Evolutionary conservation across 2,113 vertebrate genomes (phyloP).

Genomic region (Mustela nigripes): DNA sequence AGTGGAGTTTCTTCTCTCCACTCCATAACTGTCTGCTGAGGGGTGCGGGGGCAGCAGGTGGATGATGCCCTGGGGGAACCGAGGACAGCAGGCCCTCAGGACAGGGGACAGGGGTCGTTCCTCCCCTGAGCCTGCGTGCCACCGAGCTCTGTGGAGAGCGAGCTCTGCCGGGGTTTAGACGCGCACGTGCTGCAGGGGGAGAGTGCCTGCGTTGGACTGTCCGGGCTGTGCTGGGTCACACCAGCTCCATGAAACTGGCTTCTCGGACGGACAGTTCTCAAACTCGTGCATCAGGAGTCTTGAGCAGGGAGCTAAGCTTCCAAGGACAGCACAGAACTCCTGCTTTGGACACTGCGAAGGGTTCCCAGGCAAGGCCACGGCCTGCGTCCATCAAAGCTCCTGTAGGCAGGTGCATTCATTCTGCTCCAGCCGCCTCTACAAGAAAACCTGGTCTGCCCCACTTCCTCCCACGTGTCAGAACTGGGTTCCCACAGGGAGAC

Average conservation of each 20-base stretch:
- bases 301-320: not conserved
- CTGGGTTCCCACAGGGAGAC: too few relatives aligned
- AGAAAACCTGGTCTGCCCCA: not conserved
- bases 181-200: fast-evolving
- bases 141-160: fast-evolving
- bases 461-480: not conserved
- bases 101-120: fast-evolving
- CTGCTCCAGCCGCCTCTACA: not conserved
- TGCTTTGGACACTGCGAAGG: not conserved
- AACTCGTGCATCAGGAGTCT: fast-evolving
- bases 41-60: fast-evolving
- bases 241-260: not conserved
- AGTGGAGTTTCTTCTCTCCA: not conserved
- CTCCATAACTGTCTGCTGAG: fast-evolving
- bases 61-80: not conserved
- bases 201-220: fast-evolving
- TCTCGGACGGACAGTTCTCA: not conserved
- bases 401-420: too few relatives aligned
- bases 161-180: too few relatives aligned
- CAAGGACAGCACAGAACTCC: not conserved
- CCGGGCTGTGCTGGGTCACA: too few relatives aligned
- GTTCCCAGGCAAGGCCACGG: not conserved
- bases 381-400: fast-evolving
- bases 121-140: not conserved
- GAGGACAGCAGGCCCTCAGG: fast-evolving